Evolutionary conservation across 2,888 invertebrate species (phyloP).

Genomic region (Drosophila crucigera): DNA sequence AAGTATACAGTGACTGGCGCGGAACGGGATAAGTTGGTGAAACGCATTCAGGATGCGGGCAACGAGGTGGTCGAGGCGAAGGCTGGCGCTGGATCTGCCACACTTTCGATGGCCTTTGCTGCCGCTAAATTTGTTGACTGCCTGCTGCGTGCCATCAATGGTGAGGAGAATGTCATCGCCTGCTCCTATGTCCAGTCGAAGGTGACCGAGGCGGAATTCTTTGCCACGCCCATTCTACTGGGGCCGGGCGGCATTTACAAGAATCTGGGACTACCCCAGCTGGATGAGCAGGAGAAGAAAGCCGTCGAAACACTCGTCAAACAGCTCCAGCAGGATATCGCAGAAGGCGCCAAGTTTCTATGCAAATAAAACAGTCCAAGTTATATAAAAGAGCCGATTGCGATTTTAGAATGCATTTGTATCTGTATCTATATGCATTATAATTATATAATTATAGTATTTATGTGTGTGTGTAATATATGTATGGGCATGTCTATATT

Average conservation of each 20-base stretch:
- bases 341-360: constrained; percentile 3
- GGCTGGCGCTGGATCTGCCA: constrained; percentile 98
- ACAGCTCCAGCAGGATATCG: constrained; percentile 87
- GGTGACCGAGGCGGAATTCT: constrained; percentile 94
- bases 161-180: constrained; percentile 92
- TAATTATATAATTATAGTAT: not conserved
- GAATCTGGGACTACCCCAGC: constrained; percentile 94
- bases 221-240: constrained; percentile 94
- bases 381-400: not conserved
- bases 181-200: constrained; percentile 95
- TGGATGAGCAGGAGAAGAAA: constrained; percentile 91
- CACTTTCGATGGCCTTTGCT: constrained; percentile 98
- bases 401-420: not conserved
- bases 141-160: constrained; percentile 91
- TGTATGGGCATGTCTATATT: constrained; percentile 32
- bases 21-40: constrained; percentile 92
- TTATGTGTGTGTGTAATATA: not conserved
- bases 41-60: constrained; percentile 97
- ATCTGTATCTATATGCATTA: not conserved
- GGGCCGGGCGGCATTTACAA: constrained; percentile 91
- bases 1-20: constrained; percentile 90
- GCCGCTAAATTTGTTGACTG: constrained; percentile 94
- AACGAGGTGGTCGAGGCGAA: constrained; percentile 96
- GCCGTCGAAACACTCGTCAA: constrained; percentile 93
- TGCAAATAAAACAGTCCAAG: not conserved